phyloP scores from a whole-genome alignment of 2,797 vertebrate genomes.

The Mallotus villosus region DNA sequence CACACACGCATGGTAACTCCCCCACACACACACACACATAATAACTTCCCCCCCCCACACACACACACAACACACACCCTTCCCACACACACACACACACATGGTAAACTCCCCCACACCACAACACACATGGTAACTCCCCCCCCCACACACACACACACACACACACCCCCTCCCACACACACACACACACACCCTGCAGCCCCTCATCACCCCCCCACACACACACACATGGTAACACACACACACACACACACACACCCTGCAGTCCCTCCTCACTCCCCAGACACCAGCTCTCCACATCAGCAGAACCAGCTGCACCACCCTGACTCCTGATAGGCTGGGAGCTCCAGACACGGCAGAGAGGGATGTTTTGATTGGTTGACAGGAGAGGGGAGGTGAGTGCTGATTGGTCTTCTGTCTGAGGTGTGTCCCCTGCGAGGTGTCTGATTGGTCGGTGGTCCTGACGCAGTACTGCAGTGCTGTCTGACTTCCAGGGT shows the following conservation, averaged over 20 bases:
- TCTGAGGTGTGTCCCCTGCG: conserved; percentile 52
- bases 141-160: no score
- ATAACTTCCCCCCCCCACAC: not conserved
- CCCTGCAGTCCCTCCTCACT: not conserved
- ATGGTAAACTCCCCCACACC: not conserved
- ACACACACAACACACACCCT: no score
- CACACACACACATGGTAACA: not conserved
- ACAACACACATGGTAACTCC: not conserved
- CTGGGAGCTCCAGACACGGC: conserved; percentile 22
- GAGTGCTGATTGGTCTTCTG: conserved; percentile 31
- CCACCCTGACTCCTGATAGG: conserved; percentile 12
- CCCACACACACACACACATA: not conserved
- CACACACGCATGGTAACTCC: not conserved
- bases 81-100: no score
- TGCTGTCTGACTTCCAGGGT: conserved; percentile 13
- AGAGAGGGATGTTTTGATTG: conserved; percentile 40
- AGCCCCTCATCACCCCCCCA: not conserved
- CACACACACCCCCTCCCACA: not conserved
- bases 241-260: not conserved
- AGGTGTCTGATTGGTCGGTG: conserved; percentile 38
- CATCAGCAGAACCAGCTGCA: conserved; percentile 3
- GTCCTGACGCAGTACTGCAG: conserved; percentile 68
- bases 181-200: no score
- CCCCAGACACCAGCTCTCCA: not conserved
- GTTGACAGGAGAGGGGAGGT: conserved; percentile 26